Percentiles rank a stretch among this genome's conserved stretches.
These are phyloP conservation scores for Drosophila aff. DNA, from an alignment of 1,140 invertebrate genomes.

Conservation along the genomic window DNA sequence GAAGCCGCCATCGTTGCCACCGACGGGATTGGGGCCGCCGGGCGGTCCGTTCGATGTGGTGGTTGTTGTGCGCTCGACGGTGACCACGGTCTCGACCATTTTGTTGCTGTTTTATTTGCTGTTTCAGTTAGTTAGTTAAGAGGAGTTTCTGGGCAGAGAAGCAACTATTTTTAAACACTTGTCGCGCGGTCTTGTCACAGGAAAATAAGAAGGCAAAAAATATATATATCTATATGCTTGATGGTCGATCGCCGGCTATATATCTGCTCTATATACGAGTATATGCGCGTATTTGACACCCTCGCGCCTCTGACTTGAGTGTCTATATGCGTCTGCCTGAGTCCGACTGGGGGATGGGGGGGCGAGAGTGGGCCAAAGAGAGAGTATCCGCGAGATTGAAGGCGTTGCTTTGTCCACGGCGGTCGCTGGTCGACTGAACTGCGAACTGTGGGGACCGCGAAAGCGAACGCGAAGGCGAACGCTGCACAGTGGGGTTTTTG, in stretches of 20 bases:
- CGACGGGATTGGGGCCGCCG: constrained; percentile 79
- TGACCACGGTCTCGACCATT: constrained; percentile 89
- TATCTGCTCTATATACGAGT: constrained; percentile 32
- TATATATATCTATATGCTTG: constrained; percentile 37
- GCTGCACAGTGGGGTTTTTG: not conserved
- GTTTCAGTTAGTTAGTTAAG: constrained; percentile 11
- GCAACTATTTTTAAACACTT: constrained; percentile 74
- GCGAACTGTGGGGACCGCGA: constrained; percentile 22
- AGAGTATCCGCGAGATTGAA: constrained; percentile 20
- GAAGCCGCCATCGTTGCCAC: constrained; percentile 85
- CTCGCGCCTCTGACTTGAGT: constrained; percentile 50
- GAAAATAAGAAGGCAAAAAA: constrained; percentile 74
- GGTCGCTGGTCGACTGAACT: constrained; percentile 54
- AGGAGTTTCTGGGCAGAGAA: constrained; percentile 22
- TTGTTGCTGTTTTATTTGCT: constrained; percentile 75
- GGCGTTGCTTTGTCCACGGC: constrained; percentile 59
- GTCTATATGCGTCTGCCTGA: constrained; percentile 3
- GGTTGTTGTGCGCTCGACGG: constrained; percentile 87
- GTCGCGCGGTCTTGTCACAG: constrained; percentile 60
- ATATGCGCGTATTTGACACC: constrained; percentile 43
- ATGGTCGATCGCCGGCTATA: constrained; percentile 33
- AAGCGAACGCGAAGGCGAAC: constrained; percentile 5
- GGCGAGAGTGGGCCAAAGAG: constrained; percentile 9
- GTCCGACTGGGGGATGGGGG: constrained; percentile 6
- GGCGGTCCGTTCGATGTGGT: constrained; percentile 86